Conservation (phyloP, 23 tunicate species). For the Ciona savignyi region DNA sequence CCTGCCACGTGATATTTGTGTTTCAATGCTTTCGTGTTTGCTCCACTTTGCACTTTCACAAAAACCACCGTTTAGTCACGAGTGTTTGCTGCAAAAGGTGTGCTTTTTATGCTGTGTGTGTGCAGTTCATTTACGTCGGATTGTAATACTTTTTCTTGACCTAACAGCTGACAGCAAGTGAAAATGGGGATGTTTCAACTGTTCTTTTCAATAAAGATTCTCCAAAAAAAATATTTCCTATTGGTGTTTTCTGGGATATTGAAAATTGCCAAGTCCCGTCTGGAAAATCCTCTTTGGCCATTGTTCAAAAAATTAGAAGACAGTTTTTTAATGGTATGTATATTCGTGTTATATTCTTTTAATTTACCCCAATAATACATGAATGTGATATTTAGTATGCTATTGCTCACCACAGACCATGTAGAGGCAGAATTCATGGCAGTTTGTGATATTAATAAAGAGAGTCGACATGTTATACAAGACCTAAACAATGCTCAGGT, state of each 20-base stretch:
- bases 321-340: slow-evolving; percentile 44
- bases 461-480: slow-evolving; percentile 54
- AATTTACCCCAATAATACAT: no score
- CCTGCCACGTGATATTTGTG: background rate
- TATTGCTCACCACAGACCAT: no score
- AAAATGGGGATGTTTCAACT: background rate
- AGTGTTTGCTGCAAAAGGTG: slow-evolving; percentile 2
- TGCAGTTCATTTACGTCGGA: background rate
- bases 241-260: slow-evolving; percentile 86
- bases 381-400: no score
- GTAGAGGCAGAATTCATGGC: slow-evolving; percentile 76
- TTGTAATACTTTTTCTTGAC: no score
- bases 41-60: slow-evolving; percentile 1
- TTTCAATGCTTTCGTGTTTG: background rate
- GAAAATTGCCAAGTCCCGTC: slow-evolving; percentile 85
- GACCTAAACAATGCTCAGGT: slow-evolving; percentile 84
- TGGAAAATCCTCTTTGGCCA: slow-evolving; percentile 58
- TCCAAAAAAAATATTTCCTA: slow-evolving; percentile 17
- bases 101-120: background rate
- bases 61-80: background rate
- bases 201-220: background rate
- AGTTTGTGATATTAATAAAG: slow-evolving; percentile 86
- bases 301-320: slow-evolving; percentile 63
- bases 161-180: background rate
- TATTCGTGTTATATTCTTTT: no score